Conservation (phyloP, 2,888 invertebrate genomes). For the Muscina levida region DNA sequence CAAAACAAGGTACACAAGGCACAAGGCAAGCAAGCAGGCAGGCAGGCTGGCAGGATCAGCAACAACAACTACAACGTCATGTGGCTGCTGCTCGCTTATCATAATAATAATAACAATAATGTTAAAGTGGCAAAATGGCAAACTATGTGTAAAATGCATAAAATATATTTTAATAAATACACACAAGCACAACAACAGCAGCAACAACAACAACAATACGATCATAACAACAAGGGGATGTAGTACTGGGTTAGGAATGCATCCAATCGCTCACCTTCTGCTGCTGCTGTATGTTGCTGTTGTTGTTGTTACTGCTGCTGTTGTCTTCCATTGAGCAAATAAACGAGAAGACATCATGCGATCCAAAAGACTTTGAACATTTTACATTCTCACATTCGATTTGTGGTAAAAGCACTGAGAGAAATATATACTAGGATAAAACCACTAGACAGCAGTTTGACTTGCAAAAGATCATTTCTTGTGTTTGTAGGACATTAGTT, state of each 20-base stretch:
- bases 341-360: conserved; percentile 43
- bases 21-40: background rate
- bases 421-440: too few relatives aligned
- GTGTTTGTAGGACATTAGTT: too few relatives aligned
- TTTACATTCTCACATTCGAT: conserved; percentile 4
- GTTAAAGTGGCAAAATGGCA: conserved; percentile 78
- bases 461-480: too few relatives aligned
- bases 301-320: background rate
- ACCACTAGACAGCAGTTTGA: too few relatives aligned
- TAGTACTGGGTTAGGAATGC: background rate
- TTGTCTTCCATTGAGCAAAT: conserved; percentile 33
- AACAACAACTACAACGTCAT: conserved; percentile 41
- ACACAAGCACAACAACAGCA: conserved; percentile 3
- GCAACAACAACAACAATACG: conserved; percentile 7
- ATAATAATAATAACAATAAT: conserved; percentile 76
- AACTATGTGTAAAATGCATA: conserved; percentile 74
- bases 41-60: background rate
- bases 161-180: conserved; percentile 72
- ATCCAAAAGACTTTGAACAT: background rate
- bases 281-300: background rate
- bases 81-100: conserved; percentile 71
- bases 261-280: background rate
- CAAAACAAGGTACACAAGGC: too few relatives aligned
- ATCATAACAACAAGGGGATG: background rate
- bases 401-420: background rate